These are phyloP conservation scores for Leptopilina clavipes DNA, from an alignment of 1,140 invertebrate genomes.

Conservation along the genomic window DNA sequence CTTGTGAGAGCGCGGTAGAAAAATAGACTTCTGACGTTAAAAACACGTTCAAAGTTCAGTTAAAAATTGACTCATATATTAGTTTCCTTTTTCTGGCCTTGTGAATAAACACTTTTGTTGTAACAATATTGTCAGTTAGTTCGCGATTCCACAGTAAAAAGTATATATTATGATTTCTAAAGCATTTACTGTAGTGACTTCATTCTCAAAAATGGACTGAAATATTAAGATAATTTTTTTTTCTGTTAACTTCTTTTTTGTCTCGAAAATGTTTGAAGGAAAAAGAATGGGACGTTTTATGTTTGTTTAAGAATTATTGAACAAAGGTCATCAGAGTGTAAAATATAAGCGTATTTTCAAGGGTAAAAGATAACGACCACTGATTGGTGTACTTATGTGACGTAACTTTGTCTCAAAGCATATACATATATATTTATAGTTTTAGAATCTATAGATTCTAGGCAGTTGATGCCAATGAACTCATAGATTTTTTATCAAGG, in stretches of 20 bases:
- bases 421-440: not conserved
- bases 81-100: not conserved
- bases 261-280: not conserved
- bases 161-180: too few relatives aligned
- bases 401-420: not conserved
- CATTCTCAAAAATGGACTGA: too few relatives aligned
- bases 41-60: constrained; percentile 21
- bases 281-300: not conserved
- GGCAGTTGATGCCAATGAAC: constrained; percentile 2
- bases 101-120: constrained; percentile 3
- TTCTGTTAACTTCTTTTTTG: too few relatives aligned
- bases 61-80: constrained; percentile 11
- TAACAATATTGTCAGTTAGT: not conserved
- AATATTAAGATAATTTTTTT: too few relatives aligned
- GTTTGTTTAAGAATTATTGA: constrained; percentile 2
- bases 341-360: constrained; percentile 20
- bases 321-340: not conserved
- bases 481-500: not conserved
- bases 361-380: constrained; percentile 29
- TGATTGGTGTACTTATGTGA: constrained; percentile 32
- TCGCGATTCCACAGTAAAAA: not conserved
- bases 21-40: constrained; percentile 18
- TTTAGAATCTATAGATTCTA: constrained; percentile 30
- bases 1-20: too few relatives aligned
- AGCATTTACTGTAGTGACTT: too few relatives aligned